Conservation (phyloP, 2,888 invertebrate species). For the Mythimna ferrago region DNA sequence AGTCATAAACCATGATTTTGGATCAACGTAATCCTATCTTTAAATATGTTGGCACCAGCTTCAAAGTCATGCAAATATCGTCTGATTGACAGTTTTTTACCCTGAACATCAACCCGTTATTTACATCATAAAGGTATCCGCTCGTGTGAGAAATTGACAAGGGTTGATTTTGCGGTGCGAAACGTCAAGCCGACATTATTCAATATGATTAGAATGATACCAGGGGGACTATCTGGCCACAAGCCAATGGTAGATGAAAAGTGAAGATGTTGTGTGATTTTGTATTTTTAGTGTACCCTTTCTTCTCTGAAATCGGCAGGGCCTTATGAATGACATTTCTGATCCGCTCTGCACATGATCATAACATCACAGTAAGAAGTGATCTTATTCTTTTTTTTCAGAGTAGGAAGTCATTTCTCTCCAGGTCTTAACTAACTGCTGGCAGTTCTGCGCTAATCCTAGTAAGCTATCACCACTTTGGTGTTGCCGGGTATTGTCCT, state of each 20-base stretch:
- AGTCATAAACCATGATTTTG: background rate
- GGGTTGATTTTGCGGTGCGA: conserved; percentile 40
- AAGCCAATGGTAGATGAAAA: background rate
- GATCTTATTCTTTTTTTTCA: no score
- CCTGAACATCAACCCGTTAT: conserved; percentile 32
- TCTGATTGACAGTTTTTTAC: conserved; percentile 45
- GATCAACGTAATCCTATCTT: conserved; percentile 3
- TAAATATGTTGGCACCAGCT: background rate
- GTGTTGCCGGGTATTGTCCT: no score
- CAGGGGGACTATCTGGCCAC: background rate
- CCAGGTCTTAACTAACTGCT: no score
- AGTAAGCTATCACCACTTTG: no score
- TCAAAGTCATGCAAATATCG: conserved; percentile 36
- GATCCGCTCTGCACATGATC: no score
- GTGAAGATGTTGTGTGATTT: background rate
- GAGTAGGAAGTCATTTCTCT: no score
- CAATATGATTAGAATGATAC: conserved; percentile 18
- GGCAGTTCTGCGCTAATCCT: no score
- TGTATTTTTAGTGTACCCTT: background rate
- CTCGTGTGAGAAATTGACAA: conserved; percentile 52
- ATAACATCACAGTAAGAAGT: no score
- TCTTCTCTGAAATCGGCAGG: background rate
- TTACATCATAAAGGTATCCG: conserved; percentile 50
- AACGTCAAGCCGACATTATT: conserved; percentile 35
- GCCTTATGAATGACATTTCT: no score